Conservation (phyloP, 2,888 invertebrate species). For the Drosophila robusta region DNA sequence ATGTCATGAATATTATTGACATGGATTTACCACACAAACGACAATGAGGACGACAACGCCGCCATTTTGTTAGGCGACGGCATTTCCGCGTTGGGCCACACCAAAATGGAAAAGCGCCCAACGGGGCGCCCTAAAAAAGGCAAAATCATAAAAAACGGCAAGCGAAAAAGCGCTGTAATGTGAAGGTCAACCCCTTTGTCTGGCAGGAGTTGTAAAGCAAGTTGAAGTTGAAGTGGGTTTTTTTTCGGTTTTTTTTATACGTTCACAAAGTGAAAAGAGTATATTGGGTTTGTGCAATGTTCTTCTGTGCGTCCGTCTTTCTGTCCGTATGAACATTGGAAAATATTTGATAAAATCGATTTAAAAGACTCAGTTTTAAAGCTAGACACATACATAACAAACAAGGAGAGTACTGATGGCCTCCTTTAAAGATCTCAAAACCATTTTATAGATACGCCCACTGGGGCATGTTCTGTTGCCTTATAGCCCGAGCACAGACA, state of each 20-base stretch:
- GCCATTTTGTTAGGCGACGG: conserved; percentile 60
- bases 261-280: background rate
- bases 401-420: too few species aligned
- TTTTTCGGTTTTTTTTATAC: background rate
- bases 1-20: conserved; percentile 81
- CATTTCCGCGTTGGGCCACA: conserved; percentile 41
- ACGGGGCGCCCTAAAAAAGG: conserved; percentile 4
- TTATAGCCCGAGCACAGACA: too few species aligned
- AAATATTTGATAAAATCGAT: too few species aligned
- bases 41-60: conserved; percentile 28
- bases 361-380: too few species aligned
- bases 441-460: too few species aligned
- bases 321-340: too few species aligned
- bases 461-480: too few species aligned
- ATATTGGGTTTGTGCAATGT: background rate
- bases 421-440: too few species aligned
- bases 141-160: background rate
- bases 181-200: conserved; percentile 77
- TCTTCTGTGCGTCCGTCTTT: too few species aligned
- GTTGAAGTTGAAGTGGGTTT: conserved; percentile 25
- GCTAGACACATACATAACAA: too few species aligned
- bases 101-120: conserved; percentile 10
- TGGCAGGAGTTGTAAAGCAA: conserved; percentile 36
- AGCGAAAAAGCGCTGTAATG: conserved; percentile 18
- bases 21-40: conserved; percentile 63